A percentile compares a stretch with the other conserved stretches of the same genome.
These are phyloP conservation scores for Chrysotoxum bicinctum DNA, from an alignment of 2,888 invertebrate species.

Conservation along the genomic window DNA sequence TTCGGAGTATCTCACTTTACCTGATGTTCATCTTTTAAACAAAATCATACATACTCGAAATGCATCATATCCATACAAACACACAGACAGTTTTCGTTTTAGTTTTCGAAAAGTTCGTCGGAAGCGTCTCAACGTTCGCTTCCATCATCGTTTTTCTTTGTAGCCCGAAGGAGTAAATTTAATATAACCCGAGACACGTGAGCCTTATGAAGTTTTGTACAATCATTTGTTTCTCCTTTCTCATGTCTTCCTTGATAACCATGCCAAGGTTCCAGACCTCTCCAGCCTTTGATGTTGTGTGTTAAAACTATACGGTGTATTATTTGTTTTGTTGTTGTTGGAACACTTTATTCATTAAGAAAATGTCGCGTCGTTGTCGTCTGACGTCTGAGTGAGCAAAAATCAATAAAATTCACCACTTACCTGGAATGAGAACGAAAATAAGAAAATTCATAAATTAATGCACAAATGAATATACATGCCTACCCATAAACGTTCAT, in stretches of 20 bases:
- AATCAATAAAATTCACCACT: conserved; percentile 64
- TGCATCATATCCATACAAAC: not conserved
- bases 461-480: no score
- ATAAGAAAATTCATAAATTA: not conserved
- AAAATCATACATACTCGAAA: conserved; percentile 28
- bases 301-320: not conserved
- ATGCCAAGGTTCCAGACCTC: conserved; percentile 71
- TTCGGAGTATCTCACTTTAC: conserved; percentile 13
- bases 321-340: not conserved
- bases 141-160: not conserved
- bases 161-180: conserved; percentile 52
- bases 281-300: conserved; percentile 38
- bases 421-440: conserved; percentile 51
- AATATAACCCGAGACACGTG: conserved; percentile 35
- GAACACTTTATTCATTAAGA: conserved; percentile 53
- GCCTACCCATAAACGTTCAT: no score
- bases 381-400: conserved; percentile 48
- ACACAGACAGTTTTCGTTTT: not conserved
- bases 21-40: conserved; percentile 44
- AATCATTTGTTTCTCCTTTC: conserved; percentile 13
- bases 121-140: not conserved
- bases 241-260: conserved; percentile 25
- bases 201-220: conserved; percentile 13
- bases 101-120: not conserved
- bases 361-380: conserved; percentile 35